Conservation (phyloP, 2,113 vertebrate species). For the Protomyctophum bolini region DNA sequence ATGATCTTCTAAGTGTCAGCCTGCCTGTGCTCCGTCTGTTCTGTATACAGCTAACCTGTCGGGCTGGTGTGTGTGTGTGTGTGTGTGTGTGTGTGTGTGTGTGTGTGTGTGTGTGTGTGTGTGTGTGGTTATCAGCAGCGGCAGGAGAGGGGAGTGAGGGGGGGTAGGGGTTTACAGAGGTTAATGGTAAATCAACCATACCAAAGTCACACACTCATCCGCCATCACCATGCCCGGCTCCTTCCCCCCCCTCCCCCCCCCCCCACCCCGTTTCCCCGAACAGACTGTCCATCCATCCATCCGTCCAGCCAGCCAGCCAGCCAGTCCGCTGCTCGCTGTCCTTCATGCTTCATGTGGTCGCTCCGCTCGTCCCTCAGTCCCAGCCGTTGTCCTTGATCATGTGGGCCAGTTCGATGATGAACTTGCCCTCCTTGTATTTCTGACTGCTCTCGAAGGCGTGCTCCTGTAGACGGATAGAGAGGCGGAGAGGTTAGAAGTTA, state of each 20-base stretch:
- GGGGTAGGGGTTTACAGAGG: slow-evolving; percentile 66
- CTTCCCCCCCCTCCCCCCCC: slow-evolving; percentile 14
- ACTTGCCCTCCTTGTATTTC: slow-evolving; percentile 99
- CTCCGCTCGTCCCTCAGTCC: slow-evolving; percentile 83
- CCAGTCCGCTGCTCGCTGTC: slow-evolving; percentile 9
- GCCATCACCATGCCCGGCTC: slow-evolving; percentile 34
- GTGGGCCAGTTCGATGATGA: slow-evolving; percentile 99
- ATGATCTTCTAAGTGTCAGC: not conserved
- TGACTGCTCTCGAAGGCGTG: slow-evolving; percentile 99
- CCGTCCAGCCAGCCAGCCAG: slow-evolving; percentile 20
- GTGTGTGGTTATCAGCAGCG: slow-evolving; percentile 35
- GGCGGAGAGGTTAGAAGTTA: slow-evolving; percentile 4
- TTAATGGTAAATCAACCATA: slow-evolving; percentile 80
- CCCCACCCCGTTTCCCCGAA: not conserved
- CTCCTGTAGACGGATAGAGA: slow-evolving; percentile 78
- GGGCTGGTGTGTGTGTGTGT: slow-evolving; percentile 53
- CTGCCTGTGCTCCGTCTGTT: slow-evolving; percentile 38
- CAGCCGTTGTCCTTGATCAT: slow-evolving; percentile 99
- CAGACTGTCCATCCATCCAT: slow-evolving; percentile 1
- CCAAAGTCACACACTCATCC: slow-evolving; percentile 79
- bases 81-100: slow-evolving; percentile 22
- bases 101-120: not conserved
- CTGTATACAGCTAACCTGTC: slow-evolving; percentile 32
- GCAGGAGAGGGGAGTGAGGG: slow-evolving; percentile 55
- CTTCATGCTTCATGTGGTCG: slow-evolving; percentile 28